Evolutionary conservation across 2,797 vertebrate genomes (phyloP).

Genomic region (Aeoliscus strigatus): DNA sequence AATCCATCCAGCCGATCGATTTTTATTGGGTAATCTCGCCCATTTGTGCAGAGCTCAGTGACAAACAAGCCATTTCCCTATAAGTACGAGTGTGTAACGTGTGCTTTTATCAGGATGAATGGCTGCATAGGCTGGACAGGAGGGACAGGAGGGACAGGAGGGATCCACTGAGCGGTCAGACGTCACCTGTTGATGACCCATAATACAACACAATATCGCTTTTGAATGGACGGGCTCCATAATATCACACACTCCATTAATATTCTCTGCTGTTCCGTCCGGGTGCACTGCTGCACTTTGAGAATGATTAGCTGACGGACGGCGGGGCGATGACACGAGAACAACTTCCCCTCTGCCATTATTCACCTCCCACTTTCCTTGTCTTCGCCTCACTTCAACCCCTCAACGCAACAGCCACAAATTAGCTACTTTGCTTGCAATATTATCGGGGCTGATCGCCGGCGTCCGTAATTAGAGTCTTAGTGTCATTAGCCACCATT

Average conservation of each 20-base stretch:
- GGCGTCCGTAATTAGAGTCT: constrained; percentile 89
- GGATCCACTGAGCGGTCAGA: constrained; percentile 41
- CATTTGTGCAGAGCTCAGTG: too few relatives aligned
- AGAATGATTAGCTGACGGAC: constrained; percentile 66
- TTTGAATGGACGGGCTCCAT: constrained; percentile 58
- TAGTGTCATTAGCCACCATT: constrained; percentile 90
- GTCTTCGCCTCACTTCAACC: constrained; percentile 56
- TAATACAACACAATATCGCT: constrained; percentile 61
- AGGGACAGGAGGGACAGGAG: too few relatives aligned
- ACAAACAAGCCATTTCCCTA: constrained; percentile 47
- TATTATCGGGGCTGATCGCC: constrained; percentile 91
- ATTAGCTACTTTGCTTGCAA: constrained; percentile 94
- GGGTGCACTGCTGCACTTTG: constrained; percentile 43
- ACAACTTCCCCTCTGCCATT: constrained; percentile 64
- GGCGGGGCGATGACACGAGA: constrained; percentile 63
- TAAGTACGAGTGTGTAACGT: constrained; percentile 38
- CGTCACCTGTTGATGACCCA: constrained; percentile 67
- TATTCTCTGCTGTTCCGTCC: constrained; percentile 55
- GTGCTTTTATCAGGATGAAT: constrained; percentile 54
- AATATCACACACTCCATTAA: constrained; percentile 64
- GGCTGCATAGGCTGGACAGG: too few relatives aligned
- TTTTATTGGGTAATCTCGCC: too few relatives aligned
- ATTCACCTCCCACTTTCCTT: constrained; percentile 17
- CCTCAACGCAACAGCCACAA: constrained; percentile 84
- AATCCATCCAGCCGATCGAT: constrained; percentile 25